phyloP scores from a whole-genome alignment of 2,797 vertebrate genomes.

The Apogon talboti region DNA sequence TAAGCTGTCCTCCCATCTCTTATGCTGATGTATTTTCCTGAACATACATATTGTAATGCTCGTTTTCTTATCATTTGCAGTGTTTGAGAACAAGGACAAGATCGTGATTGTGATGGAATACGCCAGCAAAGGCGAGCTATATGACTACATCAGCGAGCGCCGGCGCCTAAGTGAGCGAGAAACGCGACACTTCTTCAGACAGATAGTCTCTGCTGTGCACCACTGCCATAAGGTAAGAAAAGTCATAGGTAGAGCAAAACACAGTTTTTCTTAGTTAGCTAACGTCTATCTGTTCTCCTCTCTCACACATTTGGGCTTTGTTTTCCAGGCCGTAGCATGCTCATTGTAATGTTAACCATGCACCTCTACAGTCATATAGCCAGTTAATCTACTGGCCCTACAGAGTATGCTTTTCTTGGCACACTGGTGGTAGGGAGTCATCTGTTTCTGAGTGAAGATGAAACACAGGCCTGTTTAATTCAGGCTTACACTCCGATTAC shows the following conservation, averaged over 20 bases:
- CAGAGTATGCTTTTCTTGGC: conserved; percentile 76
- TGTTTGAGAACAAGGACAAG: conserved; percentile 99
- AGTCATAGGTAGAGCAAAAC: conserved; percentile 17
- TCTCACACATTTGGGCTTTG: conserved; percentile 29
- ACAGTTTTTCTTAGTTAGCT: conserved; percentile 1
- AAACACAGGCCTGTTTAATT: conserved; percentile 73
- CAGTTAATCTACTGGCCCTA: conserved; percentile 60
- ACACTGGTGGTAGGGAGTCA: conserved; percentile 62
- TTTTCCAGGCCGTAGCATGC: conserved; percentile 41
- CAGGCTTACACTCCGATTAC: conserved; percentile 57
- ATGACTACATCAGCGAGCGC: conserved; percentile 98
- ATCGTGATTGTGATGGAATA: conserved; percentile 99
- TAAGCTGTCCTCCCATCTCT: conserved; percentile 8
- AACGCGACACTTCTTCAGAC: conserved; percentile 97
- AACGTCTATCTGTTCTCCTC: conserved; percentile 7
- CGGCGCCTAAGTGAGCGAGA: conserved; percentile 93
- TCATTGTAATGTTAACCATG: conserved; percentile 62
- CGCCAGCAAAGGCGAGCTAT: conserved; percentile 97
- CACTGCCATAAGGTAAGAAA: conserved; percentile 95
- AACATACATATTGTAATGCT: conserved; percentile 6
- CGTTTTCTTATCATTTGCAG: conserved; percentile 77
- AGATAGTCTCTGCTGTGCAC: conserved; percentile 98
- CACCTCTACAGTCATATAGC: conserved; percentile 44
- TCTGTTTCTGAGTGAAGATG: conserved; percentile 76
- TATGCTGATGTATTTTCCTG: conserved; percentile 14